Evolutionary conservation across 2,797 vertebrate species (phyloP).

Genomic region (Eptatretus atami): DNA sequence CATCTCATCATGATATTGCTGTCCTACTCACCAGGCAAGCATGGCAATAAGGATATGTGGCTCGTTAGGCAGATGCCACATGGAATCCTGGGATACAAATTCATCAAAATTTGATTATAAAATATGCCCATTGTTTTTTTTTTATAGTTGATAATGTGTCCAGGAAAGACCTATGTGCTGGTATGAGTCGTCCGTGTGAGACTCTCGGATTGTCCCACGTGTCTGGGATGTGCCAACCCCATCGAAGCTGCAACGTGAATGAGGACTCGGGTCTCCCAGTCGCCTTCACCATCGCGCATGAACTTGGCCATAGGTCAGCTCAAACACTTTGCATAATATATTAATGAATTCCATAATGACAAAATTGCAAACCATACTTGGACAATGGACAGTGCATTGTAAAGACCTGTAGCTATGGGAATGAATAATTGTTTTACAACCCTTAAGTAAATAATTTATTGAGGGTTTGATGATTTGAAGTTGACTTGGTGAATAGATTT

Average conservation of each 20-base stretch:
- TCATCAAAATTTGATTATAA: no score
- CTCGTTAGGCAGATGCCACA: neutral
- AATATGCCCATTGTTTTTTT: no score
- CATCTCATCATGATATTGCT: slow-evolving; percentile 53
- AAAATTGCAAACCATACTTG: no score
- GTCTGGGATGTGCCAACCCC: slow-evolving; percentile 67
- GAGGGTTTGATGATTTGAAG: no score
- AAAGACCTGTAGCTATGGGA: no score
- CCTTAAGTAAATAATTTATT: no score
- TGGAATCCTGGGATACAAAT: no score
- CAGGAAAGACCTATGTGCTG: slow-evolving; percentile 73
- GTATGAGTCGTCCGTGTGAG: slow-evolving; percentile 63
- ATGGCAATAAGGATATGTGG: neutral
- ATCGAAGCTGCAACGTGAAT: slow-evolving; percentile 64
- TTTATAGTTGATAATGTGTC: slow-evolving; percentile 6
- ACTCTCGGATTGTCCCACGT: slow-evolving; percentile 77
- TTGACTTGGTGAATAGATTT: no score
- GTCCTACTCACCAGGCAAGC: slow-evolving; percentile 61
- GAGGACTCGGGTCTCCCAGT: slow-evolving; percentile 73
- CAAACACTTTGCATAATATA: neutral
- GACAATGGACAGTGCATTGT: no score
- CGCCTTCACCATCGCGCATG: slow-evolving; percentile 75
- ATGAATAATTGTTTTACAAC: no score
- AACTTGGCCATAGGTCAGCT: slow-evolving; percentile 79
- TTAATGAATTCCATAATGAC: no score